Conservation (phyloP, 2,113 vertebrate species). For the Stercorarius parasiticus region DNA sequence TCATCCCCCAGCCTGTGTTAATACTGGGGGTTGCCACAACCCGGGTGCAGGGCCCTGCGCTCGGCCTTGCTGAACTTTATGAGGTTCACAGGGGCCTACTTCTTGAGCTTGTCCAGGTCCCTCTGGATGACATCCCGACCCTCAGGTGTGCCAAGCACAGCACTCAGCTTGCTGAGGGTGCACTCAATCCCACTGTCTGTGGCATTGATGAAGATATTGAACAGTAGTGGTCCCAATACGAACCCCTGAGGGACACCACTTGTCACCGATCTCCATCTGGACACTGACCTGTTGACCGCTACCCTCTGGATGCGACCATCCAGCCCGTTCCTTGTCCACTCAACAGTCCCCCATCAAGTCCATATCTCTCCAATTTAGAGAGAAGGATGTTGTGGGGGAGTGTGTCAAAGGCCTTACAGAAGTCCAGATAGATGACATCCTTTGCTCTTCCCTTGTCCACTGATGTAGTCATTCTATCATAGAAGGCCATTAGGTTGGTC, state of each 20-base stretch:
- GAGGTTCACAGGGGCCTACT: not conserved
- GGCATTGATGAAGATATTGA: not conserved
- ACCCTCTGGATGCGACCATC: not conserved
- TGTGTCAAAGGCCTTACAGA: not conserved
- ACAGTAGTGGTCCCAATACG: not conserved
- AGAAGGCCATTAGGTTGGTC: not conserved
- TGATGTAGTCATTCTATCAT: not conserved
- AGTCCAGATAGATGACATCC: not conserved
- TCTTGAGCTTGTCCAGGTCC: not conserved
- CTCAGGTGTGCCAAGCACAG: not conserved
- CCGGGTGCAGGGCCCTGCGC: no score
- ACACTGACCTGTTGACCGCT: not conserved
- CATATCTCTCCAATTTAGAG: not conserved
- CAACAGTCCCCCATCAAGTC: not conserved
- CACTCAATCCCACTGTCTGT: no score
- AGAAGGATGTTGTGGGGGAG: not conserved
- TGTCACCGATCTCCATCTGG: not conserved
- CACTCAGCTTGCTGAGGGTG: not conserved
- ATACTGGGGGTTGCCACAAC: no score
- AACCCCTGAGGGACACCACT: not conserved
- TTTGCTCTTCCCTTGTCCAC: not conserved
- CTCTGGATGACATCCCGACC: not conserved
- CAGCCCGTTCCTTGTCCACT: not conserved
- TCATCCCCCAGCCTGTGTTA: no score
- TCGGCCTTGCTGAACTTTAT: not conserved